A percentile compares a stretch with the other conserved stretches of the same genome.
phyloP scores from a whole-genome alignment of 2,888 invertebrate genomes.

The Scrobipalpa costella region DNA sequence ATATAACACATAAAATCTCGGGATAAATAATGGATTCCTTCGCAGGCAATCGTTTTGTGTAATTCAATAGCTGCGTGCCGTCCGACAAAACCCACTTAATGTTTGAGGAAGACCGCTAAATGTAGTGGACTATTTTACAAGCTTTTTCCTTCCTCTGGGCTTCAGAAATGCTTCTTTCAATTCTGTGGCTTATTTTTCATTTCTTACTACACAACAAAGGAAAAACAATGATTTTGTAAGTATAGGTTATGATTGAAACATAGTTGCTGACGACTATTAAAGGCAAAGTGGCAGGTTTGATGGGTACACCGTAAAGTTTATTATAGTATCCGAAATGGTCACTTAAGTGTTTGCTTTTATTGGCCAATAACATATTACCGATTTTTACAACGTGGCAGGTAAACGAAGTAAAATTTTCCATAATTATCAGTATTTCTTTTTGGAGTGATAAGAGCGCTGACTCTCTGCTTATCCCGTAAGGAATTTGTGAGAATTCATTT shows the following conservation, averaged over 20 bases:
- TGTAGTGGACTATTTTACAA: constrained; percentile 7
- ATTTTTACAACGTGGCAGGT: not conserved
- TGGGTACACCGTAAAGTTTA: constrained; percentile 3
- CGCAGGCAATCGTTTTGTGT: not conserved
- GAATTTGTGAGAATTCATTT: not conserved
- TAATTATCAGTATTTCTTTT: no score
- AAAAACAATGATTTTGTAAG: not conserved
- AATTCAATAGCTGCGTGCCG: constrained; percentile 1
- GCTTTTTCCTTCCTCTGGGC: not conserved
- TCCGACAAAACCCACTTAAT: not conserved
- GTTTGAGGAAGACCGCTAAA: constrained; percentile 9
- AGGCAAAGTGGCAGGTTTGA: constrained; percentile 1
- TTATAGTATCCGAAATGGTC: not conserved
- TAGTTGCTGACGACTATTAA: constrained; percentile 4
- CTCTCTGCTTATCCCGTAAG: no score
- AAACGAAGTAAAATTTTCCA: not conserved
- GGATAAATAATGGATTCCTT: not conserved
- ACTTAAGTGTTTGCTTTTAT: constrained; percentile 2
- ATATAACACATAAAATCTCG: not conserved
- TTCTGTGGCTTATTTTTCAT: not conserved
- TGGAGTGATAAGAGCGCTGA: not conserved
- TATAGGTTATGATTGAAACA: not conserved
- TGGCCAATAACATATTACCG: not conserved
- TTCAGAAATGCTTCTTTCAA: not conserved
- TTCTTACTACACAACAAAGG: not conserved